These are phyloP conservation scores for Bombylius discolor DNA, from an alignment of 2,888 invertebrate genomes.

Conservation along the genomic window DNA sequence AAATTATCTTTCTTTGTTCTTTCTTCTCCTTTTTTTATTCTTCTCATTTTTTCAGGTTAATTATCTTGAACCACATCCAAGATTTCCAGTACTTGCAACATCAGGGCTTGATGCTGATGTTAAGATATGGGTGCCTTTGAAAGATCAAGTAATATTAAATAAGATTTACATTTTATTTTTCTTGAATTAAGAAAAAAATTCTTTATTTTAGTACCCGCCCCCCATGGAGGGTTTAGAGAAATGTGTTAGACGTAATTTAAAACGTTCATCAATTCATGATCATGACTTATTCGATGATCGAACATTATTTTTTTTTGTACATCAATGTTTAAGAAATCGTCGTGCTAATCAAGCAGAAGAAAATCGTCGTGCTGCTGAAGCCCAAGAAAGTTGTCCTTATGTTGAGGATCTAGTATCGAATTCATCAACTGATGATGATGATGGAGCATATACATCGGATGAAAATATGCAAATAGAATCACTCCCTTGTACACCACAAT, in stretches of 20 bases:
- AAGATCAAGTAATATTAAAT: conserved; percentile 32
- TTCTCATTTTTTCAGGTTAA: conserved; percentile 39
- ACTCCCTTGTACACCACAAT: conserved; percentile 24
- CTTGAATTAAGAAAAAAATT: background rate
- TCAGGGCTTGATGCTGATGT: conserved; percentile 79
- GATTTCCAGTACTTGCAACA: conserved; percentile 74
- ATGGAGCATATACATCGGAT: conserved; percentile 9
- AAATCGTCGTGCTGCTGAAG: conserved; percentile 14
- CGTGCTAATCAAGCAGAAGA: conserved; percentile 7
- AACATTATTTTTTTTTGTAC: conserved; percentile 28
- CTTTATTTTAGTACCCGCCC: conserved; percentile 20
- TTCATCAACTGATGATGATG: conserved; percentile 11
- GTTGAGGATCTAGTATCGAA: conserved; percentile 13
- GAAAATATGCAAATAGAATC: conserved; percentile 15
- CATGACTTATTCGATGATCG: conserved; percentile 22
- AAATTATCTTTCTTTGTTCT: background rate
- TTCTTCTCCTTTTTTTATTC: background rate
- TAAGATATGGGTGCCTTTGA: conserved; percentile 81
- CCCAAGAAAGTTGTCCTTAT: conserved; percentile 5
- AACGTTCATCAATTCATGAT: conserved; percentile 16
- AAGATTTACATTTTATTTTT: no score
- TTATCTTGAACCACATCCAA: conserved; percentile 83
- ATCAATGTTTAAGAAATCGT: conserved; percentile 23
- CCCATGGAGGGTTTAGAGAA: conserved; percentile 22
- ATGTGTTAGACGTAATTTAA: conserved; percentile 26